Conservation (phyloP, 1,140 invertebrate species). For the Drosophila equinoxialis region DNA sequence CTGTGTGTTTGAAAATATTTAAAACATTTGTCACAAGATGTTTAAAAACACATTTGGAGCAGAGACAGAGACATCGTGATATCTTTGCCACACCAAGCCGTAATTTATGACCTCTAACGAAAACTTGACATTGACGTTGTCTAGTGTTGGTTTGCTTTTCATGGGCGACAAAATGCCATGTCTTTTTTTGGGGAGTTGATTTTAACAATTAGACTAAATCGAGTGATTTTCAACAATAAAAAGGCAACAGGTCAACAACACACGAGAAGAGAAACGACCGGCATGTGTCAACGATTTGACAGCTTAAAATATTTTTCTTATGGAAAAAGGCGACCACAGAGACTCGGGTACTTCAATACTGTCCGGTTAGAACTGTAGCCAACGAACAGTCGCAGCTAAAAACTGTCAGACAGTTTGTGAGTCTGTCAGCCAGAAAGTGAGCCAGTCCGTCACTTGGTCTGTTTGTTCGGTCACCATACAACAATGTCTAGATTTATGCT, state of each 20-base stretch:
- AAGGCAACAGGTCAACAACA: conserved; percentile 1
- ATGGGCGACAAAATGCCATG: conserved; percentile 59
- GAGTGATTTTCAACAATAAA: conserved; percentile 69
- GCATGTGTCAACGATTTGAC: conserved; percentile 77
- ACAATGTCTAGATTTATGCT: conserved; percentile 80
- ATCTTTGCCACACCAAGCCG: conserved; percentile 28
- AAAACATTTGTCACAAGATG: conserved; percentile 66
- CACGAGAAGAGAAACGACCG: conserved; percentile 49
- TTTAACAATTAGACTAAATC: conserved; percentile 79
- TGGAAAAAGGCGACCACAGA: conserved; percentile 43
- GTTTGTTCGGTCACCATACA: conserved; percentile 49
- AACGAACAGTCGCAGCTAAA: conserved; percentile 32
- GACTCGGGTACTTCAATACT: conserved; percentile 8
- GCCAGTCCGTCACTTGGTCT: conserved; percentile 40
- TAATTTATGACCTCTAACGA: conserved; percentile 68
- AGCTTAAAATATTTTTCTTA: conserved; percentile 71
- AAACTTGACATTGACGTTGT: conserved; percentile 71
- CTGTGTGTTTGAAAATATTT: conserved; percentile 50
- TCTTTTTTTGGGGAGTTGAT: conserved; percentile 45
- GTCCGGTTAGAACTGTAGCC: conserved; percentile 35
- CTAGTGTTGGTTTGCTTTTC: conserved; percentile 31
- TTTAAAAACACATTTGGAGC: conserved; percentile 71
- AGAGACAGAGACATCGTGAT: conserved; percentile 9
- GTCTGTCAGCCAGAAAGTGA: conserved; percentile 24
- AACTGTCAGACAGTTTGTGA: conserved; percentile 21